Conservation (phyloP, 2,113 vertebrate species). For the Talpa occidentalis region DNA sequence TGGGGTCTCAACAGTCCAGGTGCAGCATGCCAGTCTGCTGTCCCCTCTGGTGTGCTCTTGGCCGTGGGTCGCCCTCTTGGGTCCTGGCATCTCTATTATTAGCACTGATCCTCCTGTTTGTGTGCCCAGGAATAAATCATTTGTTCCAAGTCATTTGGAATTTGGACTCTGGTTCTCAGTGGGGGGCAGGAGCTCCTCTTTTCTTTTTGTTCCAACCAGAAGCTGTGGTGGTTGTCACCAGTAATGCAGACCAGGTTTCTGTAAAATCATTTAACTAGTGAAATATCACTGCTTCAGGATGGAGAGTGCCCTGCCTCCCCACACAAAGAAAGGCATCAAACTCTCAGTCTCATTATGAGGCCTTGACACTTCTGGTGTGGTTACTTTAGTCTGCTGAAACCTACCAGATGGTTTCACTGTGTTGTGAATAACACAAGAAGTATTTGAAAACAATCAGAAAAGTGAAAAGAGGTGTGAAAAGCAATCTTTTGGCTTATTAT, state of each 20-base stretch:
- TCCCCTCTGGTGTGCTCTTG: not conserved
- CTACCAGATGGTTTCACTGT: conserved; percentile 23
- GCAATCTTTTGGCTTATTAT: conserved; percentile 63
- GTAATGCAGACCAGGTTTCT: not conserved
- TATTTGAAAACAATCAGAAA: conserved; percentile 75
- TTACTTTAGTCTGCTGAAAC: conserved; percentile 67
- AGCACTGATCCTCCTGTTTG: not conserved
- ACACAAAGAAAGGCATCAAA: not conserved
- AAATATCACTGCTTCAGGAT: not conserved
- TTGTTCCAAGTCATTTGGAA: not conserved
- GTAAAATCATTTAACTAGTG: not conserved
- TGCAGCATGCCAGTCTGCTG: not conserved
- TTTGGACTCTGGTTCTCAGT: not conserved
- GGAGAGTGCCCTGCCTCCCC: not conserved
- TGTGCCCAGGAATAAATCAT: not conserved
- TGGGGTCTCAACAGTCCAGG: not conserved
- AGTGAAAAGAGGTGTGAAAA: conserved; percentile 73
- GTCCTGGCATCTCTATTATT: not conserved
- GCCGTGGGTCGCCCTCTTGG: not conserved
- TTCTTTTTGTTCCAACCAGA: not conserved
- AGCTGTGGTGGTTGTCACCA: not conserved
- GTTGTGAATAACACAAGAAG: not conserved
- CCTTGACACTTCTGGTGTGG: conserved; percentile 19
- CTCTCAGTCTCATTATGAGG: not conserved
- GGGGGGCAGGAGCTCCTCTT: not conserved